These are phyloP conservation scores for Hetaerina americana DNA, from an alignment of 1,140 invertebrate genomes.

Conservation along the genomic window DNA sequence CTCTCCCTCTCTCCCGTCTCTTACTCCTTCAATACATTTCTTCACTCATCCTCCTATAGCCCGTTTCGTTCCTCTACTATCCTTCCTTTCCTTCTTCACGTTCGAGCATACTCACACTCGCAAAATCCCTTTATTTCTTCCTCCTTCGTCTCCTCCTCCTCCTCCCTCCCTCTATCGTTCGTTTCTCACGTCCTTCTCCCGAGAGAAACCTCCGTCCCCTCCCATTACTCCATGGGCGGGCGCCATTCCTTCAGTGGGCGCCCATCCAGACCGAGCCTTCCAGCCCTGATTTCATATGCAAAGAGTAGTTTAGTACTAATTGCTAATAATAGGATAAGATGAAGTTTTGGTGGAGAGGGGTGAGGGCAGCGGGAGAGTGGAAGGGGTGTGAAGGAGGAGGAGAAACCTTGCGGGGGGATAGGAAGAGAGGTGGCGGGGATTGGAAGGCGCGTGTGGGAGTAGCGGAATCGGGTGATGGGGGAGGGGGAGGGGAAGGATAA, in stretches of 20 bases:
- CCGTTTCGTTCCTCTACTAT: no score
- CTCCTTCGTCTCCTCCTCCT: no score
- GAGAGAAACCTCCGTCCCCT: no score
- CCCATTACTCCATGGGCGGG: no score
- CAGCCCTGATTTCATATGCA: conserved; percentile 9
- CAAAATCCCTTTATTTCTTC: no score
- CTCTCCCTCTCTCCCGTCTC: no score
- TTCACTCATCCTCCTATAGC: no score
- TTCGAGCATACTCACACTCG: no score
- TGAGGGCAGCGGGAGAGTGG: background rate
- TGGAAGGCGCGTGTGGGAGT: background rate
- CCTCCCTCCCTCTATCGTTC: no score
- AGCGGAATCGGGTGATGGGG: background rate
- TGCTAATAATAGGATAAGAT: conserved; percentile 13
- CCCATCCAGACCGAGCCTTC: background rate
- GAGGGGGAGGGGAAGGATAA: background rate
- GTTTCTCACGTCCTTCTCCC: no score
- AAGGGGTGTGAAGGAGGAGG: conserved; percentile 1
- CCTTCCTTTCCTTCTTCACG: no score
- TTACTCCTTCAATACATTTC: no score
- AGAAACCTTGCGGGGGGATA: background rate
- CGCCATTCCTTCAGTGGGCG: background rate
- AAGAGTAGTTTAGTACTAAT: conserved; percentile 11
- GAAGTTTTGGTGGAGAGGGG: conserved; percentile 3
- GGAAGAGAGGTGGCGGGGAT: background rate